Conservation (phyloP, 2,113 vertebrate species). For the Paralichthys olivaceus region DNA sequence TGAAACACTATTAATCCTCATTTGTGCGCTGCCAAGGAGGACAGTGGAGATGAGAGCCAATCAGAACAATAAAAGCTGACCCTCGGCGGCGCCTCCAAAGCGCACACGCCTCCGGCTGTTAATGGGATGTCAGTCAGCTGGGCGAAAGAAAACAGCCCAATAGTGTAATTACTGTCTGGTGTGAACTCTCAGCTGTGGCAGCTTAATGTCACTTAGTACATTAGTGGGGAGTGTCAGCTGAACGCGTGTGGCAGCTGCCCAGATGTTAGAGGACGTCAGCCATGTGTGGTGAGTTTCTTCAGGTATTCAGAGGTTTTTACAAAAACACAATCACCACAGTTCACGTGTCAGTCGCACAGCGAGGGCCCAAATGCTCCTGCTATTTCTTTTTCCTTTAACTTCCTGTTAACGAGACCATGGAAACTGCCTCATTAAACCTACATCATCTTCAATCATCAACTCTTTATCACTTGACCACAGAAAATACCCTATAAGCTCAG, state of each 20-base stretch:
- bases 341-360: conserved; percentile 1
- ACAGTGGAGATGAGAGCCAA: conserved; percentile 60
- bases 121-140: conserved; percentile 69
- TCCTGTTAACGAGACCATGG: background rate
- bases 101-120: conserved; percentile 56
- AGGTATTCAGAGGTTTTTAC: background rate
- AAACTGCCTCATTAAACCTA: no score
- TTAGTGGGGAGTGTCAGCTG: conserved; percentile 25
- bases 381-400: background rate
- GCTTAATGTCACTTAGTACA: conserved; percentile 53
- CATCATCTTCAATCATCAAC: no score
- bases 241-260: conserved; percentile 35
- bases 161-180: conserved; percentile 57
- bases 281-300: conserved; percentile 1
- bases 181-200: conserved; percentile 63
- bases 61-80: conserved; percentile 67
- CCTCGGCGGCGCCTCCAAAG: conserved; percentile 41
- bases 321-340: background rate
- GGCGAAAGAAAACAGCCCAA: conserved; percentile 45
- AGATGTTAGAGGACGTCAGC: conserved; percentile 40
- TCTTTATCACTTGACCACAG: background rate
- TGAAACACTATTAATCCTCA: conserved; percentile 70
- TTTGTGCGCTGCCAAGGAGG: conserved; percentile 59
- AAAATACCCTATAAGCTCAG: background rate
- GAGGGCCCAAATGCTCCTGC: no score